Evolutionary conservation across 2,797 vertebrate genomes (phyloP).

Genomic region (Etheostoma perlongum): DNA sequence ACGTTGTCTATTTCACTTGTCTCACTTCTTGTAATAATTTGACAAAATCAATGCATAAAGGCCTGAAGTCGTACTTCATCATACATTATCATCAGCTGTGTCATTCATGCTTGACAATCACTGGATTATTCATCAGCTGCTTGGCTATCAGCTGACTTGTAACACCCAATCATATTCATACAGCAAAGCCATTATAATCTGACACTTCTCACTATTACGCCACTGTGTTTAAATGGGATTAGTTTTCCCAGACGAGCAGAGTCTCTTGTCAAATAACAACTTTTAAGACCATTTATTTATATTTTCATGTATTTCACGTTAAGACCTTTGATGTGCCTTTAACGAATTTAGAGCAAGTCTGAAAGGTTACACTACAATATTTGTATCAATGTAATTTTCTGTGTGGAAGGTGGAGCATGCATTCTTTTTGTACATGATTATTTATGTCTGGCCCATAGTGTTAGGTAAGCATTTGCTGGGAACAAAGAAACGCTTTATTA

Average conservation of each 20-base stretch:
- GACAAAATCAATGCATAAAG: neutral
- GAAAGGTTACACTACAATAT: neutral
- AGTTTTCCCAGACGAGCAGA: constrained; percentile 4
- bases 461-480: neutral
- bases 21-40: no score
- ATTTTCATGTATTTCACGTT: no score
- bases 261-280: no score
- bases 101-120: constrained; percentile 1
- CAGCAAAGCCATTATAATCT: constrained; percentile 5
- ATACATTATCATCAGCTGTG: neutral
- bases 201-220: constrained; percentile 4
- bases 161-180: neutral
- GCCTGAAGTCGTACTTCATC: no score
- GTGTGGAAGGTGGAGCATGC: neutral
- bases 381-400: neutral
- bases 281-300: no score
- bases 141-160: neutral
- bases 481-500: neutral
- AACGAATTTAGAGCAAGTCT: neutral
- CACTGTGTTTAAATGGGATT: neutral
- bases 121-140: constrained; percentile 1
- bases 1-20: neutral
- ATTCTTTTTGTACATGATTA: neutral
- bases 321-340: no score
- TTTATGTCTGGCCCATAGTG: neutral